These are phyloP conservation scores for Periparus ater DNA, from an alignment of 2,797 vertebrate species.

Conservation along the genomic window DNA sequence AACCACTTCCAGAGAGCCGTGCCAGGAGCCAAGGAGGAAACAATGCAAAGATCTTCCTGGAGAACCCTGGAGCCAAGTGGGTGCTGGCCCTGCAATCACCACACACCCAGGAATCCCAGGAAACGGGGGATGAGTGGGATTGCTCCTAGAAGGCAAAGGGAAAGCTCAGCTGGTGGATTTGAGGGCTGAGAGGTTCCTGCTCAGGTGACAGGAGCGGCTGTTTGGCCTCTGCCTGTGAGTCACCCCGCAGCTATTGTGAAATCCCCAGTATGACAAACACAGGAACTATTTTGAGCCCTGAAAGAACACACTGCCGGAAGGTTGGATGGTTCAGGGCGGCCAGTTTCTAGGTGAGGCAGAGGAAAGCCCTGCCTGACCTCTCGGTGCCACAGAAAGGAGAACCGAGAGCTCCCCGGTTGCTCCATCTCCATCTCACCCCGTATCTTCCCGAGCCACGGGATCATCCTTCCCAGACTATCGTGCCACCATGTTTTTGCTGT, in stretches of 20 bases:
- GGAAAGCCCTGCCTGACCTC: not conserved
- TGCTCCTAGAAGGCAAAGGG: not conserved
- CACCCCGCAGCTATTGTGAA: constrained; percentile 5
- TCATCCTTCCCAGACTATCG: accelerated
- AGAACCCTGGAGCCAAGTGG: not conserved
- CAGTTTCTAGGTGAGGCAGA: constrained; percentile 19
- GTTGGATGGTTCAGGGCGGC: not conserved
- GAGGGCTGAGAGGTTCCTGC: not conserved
- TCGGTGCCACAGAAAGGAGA: not conserved
- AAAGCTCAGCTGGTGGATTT: not conserved
- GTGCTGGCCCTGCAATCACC: not conserved
- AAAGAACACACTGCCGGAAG: not conserved
- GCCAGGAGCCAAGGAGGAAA: not conserved
- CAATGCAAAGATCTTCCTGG: not conserved
- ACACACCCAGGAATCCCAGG: accelerated
- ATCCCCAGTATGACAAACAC: not conserved
- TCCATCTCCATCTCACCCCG: accelerated
- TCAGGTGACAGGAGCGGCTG: not conserved
- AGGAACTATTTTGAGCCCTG: constrained; percentile 47
- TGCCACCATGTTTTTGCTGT: not conserved
- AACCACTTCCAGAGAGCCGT: not conserved
- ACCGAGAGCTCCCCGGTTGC: accelerated
- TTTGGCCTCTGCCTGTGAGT: not conserved
- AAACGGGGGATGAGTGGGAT: accelerated
- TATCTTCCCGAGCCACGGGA: not conserved